A percentile compares a stretch with the other conserved stretches of the same genome.
These are phyloP conservation scores for Temnothorax curvispinosus DNA, from an alignment of 1,140 invertebrate species.

Conservation along the genomic window DNA sequence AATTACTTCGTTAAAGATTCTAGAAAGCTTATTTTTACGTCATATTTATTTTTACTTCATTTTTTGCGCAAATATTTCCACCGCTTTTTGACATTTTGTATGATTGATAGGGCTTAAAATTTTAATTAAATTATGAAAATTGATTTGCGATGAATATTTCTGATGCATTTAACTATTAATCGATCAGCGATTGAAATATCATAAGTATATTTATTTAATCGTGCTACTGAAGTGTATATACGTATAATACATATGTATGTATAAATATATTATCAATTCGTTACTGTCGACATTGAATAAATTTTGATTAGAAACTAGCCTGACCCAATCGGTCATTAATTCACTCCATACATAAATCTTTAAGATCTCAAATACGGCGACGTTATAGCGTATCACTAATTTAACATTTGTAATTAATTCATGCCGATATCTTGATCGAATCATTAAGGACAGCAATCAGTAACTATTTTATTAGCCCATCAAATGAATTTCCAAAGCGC, in stretches of 20 bases:
- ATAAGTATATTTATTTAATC: not conserved
- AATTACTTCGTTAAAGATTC: not conserved
- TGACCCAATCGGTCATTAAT: not conserved
- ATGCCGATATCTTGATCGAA: not conserved
- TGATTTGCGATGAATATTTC: not conserved
- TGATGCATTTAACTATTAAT: not conserved
- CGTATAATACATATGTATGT: not conserved
- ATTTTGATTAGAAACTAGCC: slow-evolving; percentile 11
- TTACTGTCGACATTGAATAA: not conserved
- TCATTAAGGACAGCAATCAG: not conserved
- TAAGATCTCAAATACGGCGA: slow-evolving; percentile 1
- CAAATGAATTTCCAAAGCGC: slow-evolving; percentile 6
- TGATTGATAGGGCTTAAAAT: not conserved
- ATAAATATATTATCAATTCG: not conserved
- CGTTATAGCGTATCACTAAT: slow-evolving; percentile 11
- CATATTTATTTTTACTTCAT: not conserved
- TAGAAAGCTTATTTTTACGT: not conserved
- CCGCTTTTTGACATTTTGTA: not conserved
- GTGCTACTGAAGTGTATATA: not conserved
- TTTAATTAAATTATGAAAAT: not conserved
- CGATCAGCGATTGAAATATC: not conserved
- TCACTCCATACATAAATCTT: not conserved
- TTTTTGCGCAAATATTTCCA: not conserved
- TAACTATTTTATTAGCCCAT: not conserved
- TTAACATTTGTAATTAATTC: slow-evolving; percentile 20